Percentiles rank a stretch among this genome's conserved stretches.
Conservation (phyloP, 2,113 vertebrate species). For the Myotis yumanensis region DNA sequence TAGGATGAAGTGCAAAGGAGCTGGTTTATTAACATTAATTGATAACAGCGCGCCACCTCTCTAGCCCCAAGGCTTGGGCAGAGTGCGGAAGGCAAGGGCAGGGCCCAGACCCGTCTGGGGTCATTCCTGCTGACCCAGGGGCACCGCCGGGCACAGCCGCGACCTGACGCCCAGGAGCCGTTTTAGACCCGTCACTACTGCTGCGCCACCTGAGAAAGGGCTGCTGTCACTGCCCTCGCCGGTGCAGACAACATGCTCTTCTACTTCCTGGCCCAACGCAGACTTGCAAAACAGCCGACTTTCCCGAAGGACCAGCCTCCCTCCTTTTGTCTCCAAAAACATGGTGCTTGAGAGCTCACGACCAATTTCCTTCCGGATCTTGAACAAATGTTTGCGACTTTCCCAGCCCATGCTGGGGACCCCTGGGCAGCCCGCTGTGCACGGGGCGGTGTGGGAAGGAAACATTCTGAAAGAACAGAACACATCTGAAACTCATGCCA, state of each 20-base stretch:
- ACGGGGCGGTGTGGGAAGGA: neutral
- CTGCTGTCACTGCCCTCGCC: neutral
- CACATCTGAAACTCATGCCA: constrained; percentile 80
- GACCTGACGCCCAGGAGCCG: too few species aligned
- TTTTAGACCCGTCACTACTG: too few species aligned
- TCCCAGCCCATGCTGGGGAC: neutral
- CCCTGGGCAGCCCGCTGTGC: neutral
- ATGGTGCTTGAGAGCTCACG: neutral
- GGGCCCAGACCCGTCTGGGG: neutral
- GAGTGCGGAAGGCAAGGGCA: rapidly evolving
- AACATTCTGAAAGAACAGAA: neutral
- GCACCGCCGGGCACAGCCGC: too few species aligned
- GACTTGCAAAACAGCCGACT: neutral
- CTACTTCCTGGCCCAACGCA: neutral
- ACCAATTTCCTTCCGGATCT: neutral
- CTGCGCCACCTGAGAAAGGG: neutral
- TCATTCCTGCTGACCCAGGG: too few species aligned
- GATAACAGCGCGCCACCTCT: neutral
- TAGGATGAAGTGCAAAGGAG: neutral
- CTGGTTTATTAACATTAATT: neutral
- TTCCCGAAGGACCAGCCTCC: neutral
- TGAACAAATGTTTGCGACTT: neutral
- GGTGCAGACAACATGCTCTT: neutral
- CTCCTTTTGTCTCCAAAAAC: neutral
- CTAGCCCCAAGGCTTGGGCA: neutral